A percentile compares a stretch with the other conserved stretches of the same genome.
These are phyloP conservation scores for rabbit (Oryctolagus cuniculus) DNA, from an alignment of 2,113 vertebrate species.

Conservation along the genomic window mOryCun1.1 NC_091448.1:27164001-27164500, in stretches of 20 bases:
- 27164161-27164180: neutral
- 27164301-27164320: neutral
- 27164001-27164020: neutral
- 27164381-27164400: neutral
- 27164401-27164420: neutral
- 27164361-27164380: neutral
- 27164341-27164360: neutral
- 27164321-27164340: neutral
- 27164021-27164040: neutral
- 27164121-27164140: no score
- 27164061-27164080: neutral
- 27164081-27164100: neutral
- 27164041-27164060: neutral
- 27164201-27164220: neutral
- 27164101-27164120: neutral
- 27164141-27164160: fast-evolving
- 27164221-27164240: fast-evolving
- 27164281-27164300: neutral
- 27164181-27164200: no score
- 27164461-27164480: fast-evolving
- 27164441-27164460: neutral
- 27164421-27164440: neutral
- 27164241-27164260: neutral
- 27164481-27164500: neutral
- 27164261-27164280: neutral